Evolutionary conservation across 2,797 vertebrate species (phyloP), one percentile per base, ranked within the genome.

Genomic region (Mus minutoides): DNA sequence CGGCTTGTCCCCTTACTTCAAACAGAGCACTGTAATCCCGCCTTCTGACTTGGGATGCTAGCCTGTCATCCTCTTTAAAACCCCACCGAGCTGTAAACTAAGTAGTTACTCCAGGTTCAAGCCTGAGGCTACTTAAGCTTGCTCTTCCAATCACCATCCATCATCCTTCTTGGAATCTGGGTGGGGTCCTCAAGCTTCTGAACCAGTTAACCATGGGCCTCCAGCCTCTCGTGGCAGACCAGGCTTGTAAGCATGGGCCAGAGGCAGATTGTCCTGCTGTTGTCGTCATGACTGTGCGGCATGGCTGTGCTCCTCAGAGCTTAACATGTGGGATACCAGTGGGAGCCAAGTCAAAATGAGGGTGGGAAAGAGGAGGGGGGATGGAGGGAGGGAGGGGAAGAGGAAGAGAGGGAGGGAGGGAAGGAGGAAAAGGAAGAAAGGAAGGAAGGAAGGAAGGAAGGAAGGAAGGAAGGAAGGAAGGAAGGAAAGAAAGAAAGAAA

Each of bases 161-260:
- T 56, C n/a, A 54, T 49, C 43, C 37, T 10, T 1, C 6, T 9
- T 16, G 29, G 11, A 31, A 4, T 22, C 21, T 19, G 16, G 0
- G 3, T 17, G 9, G 80, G 79, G 21, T 6, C 7, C 10, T 54
- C 40, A 40, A 1, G 0, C 64, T 40, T 46, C 40, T 37, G 56
- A 80, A 6, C 43, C 21, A 17, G 21, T 21, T 2, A 21, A 4
- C 24, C 12, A 19, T 0, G 11, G 24, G 17, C 26, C 49, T n/a
- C 3, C 3, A 14, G 2, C n/a, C 8, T 21, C 34, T 84, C 29
- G 46, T 19, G 17, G 54, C 49, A 40, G 34, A 34, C n/a, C 14
- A 1, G 2, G 0, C 4, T 17, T 21, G 11, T n/a, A 37, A n/a
- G 37, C 2, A 3, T 10, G 1, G 60, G 37, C 71, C 21, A 2